phyloP scores from a whole-genome alignment of 1,140 invertebrate genomes.

The Ylistrum balloti region DNA sequence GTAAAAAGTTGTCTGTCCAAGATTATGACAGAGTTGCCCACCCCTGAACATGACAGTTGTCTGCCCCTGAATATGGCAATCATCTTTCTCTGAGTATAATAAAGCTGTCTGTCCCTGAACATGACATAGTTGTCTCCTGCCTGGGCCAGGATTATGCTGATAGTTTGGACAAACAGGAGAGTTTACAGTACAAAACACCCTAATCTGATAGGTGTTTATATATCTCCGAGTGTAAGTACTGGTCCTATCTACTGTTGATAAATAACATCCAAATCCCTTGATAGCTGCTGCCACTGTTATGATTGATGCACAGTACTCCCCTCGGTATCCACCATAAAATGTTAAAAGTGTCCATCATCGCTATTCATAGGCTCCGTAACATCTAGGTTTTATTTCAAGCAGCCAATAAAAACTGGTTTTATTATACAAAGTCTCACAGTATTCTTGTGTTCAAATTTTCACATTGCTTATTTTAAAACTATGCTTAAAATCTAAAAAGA shows the following conservation, averaged over 20 bases:
- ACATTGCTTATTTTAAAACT: background rate
- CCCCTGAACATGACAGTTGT: background rate
- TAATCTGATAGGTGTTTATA: background rate
- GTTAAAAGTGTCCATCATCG: slow-evolving; percentile 23
- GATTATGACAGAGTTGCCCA: background rate
- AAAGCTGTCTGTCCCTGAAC: background rate
- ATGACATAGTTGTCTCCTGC: background rate
- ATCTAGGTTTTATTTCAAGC: background rate
- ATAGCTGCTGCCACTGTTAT: background rate
- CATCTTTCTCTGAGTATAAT: no score
- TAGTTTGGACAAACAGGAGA: background rate
- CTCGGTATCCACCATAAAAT: background rate
- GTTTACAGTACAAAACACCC: background rate
- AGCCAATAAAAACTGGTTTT: background rate
- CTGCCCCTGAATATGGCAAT: no score
- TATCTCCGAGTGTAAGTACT: background rate
- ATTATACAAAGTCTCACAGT: background rate
- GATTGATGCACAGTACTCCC: background rate
- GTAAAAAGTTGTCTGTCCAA: background rate
- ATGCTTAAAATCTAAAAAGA: background rate
- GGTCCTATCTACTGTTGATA: slow-evolving; percentile 24
- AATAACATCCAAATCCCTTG: slow-evolving; percentile 14
- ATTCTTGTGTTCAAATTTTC: background rate
- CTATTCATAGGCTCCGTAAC: background rate
- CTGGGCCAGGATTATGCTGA: background rate